phyloP scores from a whole-genome alignment of 2,113 vertebrate genomes.

The Xiphophorus maculatus region DNA sequence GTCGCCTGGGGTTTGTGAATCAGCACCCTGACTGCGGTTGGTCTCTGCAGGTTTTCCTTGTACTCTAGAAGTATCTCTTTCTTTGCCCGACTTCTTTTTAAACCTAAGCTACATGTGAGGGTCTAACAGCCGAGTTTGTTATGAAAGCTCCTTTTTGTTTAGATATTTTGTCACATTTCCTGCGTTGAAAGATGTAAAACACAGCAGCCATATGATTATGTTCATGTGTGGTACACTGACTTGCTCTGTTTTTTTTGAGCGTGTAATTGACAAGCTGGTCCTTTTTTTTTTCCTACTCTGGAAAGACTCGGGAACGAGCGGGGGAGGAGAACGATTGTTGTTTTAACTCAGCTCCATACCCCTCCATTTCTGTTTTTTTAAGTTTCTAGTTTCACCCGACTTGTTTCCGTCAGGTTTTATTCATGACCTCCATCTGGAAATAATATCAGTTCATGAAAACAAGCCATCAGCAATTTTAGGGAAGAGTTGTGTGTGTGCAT shows the following conservation, averaged over 20 bases:
- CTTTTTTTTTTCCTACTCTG: constrained; percentile 19
- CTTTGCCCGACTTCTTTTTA: constrained; percentile 54
- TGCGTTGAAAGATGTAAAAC: constrained; percentile 33
- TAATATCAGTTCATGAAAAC: constrained; percentile 81
- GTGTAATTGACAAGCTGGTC: constrained; percentile 70
- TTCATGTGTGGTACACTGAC: constrained; percentile 56
- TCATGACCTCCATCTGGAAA: constrained; percentile 85
- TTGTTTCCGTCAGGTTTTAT: constrained; percentile 80
- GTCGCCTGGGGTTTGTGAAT: constrained; percentile 26
- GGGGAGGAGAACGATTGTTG: constrained; percentile 63
- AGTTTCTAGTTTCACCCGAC: constrained; percentile 82
- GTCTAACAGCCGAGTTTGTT: constrained; percentile 8
- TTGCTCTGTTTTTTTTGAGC: constrained; percentile 63
- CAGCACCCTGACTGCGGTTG: constrained; percentile 9
- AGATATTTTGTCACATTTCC: constrained; percentile 44
- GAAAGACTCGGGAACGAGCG: constrained; percentile 39
- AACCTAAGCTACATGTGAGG: constrained; percentile 38
- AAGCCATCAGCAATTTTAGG: constrained; percentile 75
- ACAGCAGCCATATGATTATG: constrained; percentile 23
- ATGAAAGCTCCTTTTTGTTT: constrained; percentile 35
- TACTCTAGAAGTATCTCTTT: constrained; percentile 50
- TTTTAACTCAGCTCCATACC: constrained; percentile 58
- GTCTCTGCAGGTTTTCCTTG: constrained; percentile 24
- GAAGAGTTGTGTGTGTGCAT: constrained; percentile 35
- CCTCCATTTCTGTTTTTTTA: constrained; percentile 76